Evolutionary conservation across 1,140 invertebrate species (phyloP), one percentile per base, ranked within the genome.

Genomic region (Spodoptera litura): DNA sequence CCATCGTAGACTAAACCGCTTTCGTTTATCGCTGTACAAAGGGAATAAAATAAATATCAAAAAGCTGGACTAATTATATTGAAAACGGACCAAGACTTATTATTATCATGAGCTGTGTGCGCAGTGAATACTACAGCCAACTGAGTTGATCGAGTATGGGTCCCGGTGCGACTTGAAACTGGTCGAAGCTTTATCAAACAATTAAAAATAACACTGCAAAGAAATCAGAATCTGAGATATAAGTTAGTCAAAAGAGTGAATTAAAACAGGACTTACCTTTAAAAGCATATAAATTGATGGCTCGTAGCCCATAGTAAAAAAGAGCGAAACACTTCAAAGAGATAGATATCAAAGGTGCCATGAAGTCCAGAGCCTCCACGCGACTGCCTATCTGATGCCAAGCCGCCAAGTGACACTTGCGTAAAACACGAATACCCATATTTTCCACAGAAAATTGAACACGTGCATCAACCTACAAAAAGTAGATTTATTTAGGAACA

Each of bases 1-100:
- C 96, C 96, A 85, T 97, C 96, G 90, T 96, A 97, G 3, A 97
- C 96, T 9, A 98, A 86, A 44, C 96, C 96, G 15, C 96, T 94
- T 76, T 95, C 94, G 59, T 95, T 96, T 79, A 97, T 96, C 12
- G 97, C 97, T 96, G 84, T n/a, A 93, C 82, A 59, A 49, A 20
- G 38, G 71, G 72, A 20, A 12, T 68, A 58, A 64, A 20, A 11
- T 49, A 20, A 58, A 20, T 1, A 35, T 31, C 3, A 31, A 31
- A 31, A 31, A 31, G 4, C 20, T 20, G 4, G 4, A 38, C 6
- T 38, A 38, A 38, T 38, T 8, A n/a, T n/a, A n/a, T n/a, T 38
- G 8, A 44, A 44, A 9, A 44, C 38, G 8, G 9, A 44, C 6
- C 38, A 8, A 44, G 31, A 31, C 0, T 44, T 44, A 44, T 38